phyloP scores from a whole-genome alignment of 2,888 invertebrate species.

The Rugalucina vietnamica region DNA sequence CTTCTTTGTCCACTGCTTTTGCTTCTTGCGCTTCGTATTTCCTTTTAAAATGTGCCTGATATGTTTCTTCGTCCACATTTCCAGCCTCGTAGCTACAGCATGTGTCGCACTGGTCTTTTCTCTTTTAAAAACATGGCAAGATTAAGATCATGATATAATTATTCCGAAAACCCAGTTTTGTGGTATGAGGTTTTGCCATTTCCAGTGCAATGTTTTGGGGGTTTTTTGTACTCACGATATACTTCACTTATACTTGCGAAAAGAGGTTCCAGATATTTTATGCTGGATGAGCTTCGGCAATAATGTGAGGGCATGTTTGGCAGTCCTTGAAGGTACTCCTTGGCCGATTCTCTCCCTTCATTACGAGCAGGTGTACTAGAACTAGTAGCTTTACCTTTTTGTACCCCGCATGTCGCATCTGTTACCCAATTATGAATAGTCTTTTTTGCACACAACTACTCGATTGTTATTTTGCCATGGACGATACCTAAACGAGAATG shows the following conservation, averaged over 20 bases:
- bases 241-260: background rate
- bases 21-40: background rate
- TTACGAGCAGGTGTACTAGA: background rate
- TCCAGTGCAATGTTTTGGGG: background rate
- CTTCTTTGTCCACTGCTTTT: background rate
- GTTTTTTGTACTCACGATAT: background rate
- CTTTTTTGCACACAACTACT: background rate
- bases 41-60: background rate
- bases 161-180: background rate
- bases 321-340: background rate
- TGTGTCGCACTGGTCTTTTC: background rate
- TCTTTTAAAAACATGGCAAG: background rate
- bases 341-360: background rate
- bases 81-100: background rate
- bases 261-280: background rate
- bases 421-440: background rate
- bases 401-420: background rate
- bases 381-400: background rate
- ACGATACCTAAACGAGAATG: background rate
- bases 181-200: background rate
- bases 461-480: background rate
- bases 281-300: background rate
- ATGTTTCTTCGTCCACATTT: background rate
- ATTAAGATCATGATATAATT: background rate
- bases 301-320: constrained; percentile 5